Base-by-base conservation (phyloP, 2,888 invertebrate genomes). In the Agriopis leucophaearia region DNA sequence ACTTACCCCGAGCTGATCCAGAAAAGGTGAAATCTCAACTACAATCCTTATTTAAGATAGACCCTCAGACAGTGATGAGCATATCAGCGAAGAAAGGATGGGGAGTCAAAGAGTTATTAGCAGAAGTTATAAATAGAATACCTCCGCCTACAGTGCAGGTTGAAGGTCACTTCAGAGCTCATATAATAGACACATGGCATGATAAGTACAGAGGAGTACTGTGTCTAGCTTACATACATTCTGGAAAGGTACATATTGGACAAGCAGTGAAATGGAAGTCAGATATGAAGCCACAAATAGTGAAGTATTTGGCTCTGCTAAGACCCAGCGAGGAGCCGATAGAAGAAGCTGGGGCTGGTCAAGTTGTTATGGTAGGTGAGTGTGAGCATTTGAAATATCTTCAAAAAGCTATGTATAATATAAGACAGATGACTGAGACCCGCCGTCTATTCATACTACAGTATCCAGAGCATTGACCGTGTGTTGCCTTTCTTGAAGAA, bases 101-200 rank as follows among this genome's bases (percentile, higher is more conserved):
- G 74, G 98, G 98, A 15, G 95, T 99, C 0, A 94, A 96, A 13
- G 94, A 96, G 63, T 94, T 99, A 18, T 84, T 99, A 63, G 94
- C 97, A 82, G 95, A 96, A 52, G 95, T 99, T 13, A 95, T 99
- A 51, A 95, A 96, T 73, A 94, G 94, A 83, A 95, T 99, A 79
- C 98, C 98, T 27, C 95, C 96, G 52, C 98, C 98, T 0, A 80
- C 87, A 42, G 96, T 95, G 0, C 84, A 95, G 71, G 88, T 95
- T 61, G 84, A 94, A 35, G 94, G 93, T 0, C 93, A 96, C 38
- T 96, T 99, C 68, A 96, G 96, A 85, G 98, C 97, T 0, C 91
- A 99, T 51, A 94, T 99, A 65, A 99, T 99, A 90, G 99, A 99
- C 84, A 98, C 98, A 64, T 98, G 98, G 97, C 99, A 96, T 89